A percentile compares a stretch with the other conserved stretches of the same genome.
These are phyloP conservation scores for Brevimyrus niger DNA, from an alignment of 2,113 vertebrate species.

Conservation along the genomic window DNA sequence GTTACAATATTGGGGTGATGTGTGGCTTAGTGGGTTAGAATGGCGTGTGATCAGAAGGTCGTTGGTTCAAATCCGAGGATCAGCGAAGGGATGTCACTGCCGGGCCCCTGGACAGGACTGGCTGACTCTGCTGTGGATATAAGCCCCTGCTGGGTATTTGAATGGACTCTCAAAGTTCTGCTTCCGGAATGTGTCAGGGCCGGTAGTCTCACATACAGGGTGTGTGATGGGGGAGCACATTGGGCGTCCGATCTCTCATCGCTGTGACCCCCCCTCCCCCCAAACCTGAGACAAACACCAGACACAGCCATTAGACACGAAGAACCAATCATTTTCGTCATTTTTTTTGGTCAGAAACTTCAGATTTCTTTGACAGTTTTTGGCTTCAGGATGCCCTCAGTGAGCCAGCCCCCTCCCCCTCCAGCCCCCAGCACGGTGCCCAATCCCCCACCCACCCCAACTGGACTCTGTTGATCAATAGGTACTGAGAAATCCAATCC, in stretches of 20 bases:
- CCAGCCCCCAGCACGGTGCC: not conserved
- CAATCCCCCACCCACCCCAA: not conserved
- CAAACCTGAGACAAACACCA: not conserved
- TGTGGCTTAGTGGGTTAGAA: not conserved
- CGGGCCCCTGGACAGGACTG: not conserved
- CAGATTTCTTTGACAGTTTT: not conserved
- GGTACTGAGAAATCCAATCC: not conserved
- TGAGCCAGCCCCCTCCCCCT: not conserved
- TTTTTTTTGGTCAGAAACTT: not conserved
- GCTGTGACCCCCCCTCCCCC: not conserved
- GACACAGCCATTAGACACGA: not conserved
- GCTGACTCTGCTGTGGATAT: not conserved
- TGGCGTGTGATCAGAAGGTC: not conserved
- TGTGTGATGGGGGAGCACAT: not conserved
- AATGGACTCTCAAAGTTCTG: not conserved
- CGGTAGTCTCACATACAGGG: not conserved
- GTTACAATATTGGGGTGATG: not conserved
- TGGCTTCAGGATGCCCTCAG: not conserved
- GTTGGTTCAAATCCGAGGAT: not conserved
- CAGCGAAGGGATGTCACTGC: not conserved
- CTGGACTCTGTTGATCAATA: not conserved
- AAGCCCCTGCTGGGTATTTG: not conserved
- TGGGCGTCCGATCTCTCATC: not conserved
- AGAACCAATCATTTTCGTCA: not conserved
- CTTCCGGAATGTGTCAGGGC: not conserved